Evolutionary conservation across 2,113 vertebrate species (phyloP), one percentile per base, ranked within the genome.

Genomic region (Pandion haliaetus): DNA sequence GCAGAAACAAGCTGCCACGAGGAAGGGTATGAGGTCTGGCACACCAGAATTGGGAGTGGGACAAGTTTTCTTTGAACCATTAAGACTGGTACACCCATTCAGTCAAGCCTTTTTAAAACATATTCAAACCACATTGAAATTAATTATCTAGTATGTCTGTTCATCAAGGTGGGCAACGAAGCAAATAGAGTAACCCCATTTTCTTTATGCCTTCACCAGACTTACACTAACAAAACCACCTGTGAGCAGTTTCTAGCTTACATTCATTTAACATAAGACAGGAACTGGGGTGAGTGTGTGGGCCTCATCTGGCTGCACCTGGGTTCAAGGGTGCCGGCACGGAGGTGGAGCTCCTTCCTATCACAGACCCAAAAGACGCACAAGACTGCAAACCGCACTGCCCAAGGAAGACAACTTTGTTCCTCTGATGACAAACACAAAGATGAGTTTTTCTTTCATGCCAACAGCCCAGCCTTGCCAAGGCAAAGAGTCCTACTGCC

Each of bases 301-400:
- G 32, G 17, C 6, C 44, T 69, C 52, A 54, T 4, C 59, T n/a
- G n/a, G 12, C 25, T 61, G 66, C 26, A 17, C 2, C 17, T 26
- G 14, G 6, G 5, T 16, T 55, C 38, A 18, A n/a, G 38, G 20
- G 14, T 20, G n/a, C 5, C 47, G 63, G 10, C 10, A 47, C 0
- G 0, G 23, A 58, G 25, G 5, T 14, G 32, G 4, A 42, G 14
- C 19, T 69, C 23, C 31, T 83, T 72, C 63, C 26, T 42, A 54
- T 42, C 2, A 4, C 38, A 54, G 21, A 58, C 4, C 28, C 25
- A 57, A 79, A 76, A 38, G 2, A 8, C 0, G 1, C 20, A 26
- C 5, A 54, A 16, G 42, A 47, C 16, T 54, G 65, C 31, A 78
- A 42, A 10, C 7, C 12, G 24, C 17, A 25, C 14, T 15, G 32